phyloP scores from a whole-genome alignment of 2,113 vertebrate genomes.

The Hypanus sabinus region DNA sequence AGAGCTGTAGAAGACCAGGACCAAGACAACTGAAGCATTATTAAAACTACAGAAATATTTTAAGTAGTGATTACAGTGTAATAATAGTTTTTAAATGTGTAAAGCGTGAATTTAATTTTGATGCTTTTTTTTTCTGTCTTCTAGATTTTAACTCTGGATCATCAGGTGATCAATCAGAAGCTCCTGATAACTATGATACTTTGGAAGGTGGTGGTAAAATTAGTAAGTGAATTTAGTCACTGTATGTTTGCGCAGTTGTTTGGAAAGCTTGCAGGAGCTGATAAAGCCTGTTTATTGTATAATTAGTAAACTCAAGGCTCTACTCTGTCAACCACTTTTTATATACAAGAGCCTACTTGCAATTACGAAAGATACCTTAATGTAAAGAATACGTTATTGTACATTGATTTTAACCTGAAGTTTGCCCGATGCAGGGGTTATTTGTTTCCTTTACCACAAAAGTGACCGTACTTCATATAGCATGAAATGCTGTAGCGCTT shows the following conservation, averaged over 20 bases:
- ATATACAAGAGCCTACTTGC: not conserved
- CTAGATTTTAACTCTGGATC: conserved; percentile 47
- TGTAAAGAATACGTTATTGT: no score
- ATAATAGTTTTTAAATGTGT: not conserved
- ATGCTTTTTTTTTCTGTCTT: not conserved
- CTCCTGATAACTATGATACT: conserved; percentile 72
- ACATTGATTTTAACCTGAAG: not conserved
- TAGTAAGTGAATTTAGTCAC: conserved; percentile 57
- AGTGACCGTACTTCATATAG: not conserved
- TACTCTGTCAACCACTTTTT: not conserved
- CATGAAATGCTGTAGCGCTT: not conserved
- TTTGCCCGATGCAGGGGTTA: not conserved
- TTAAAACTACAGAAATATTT: not conserved
- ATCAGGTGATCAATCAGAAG: conserved; percentile 57
- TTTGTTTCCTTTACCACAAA: not conserved
- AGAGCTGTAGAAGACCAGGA: no score
- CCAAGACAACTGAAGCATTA: no score
- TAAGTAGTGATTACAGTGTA: not conserved
- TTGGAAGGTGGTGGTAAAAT: conserved; percentile 73
- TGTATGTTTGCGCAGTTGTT: not conserved
- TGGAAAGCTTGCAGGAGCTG: not conserved
- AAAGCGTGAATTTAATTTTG: not conserved
- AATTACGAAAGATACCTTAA: not conserved
- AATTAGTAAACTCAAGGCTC: not conserved
- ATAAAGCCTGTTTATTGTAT: not conserved